These are phyloP conservation scores for Stenchaetothrips biformis DNA, from an alignment of 2,888 invertebrate species.

Conservation along the genomic window DNA sequence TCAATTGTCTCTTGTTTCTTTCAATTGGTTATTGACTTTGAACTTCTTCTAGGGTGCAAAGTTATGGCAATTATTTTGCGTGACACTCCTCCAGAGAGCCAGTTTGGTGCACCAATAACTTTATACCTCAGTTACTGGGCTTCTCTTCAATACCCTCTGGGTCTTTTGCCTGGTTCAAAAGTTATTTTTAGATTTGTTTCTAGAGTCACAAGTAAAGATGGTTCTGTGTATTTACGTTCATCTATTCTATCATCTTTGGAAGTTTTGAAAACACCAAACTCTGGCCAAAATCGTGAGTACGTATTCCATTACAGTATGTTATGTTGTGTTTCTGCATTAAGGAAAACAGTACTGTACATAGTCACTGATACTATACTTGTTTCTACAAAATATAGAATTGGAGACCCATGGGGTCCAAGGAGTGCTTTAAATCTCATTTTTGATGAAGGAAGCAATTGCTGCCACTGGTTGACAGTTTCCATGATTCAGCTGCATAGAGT, in stretches of 20 bases:
- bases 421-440: neutral
- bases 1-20: neutral
- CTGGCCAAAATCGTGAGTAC: too few relatives aligned
- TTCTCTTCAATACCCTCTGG: neutral
- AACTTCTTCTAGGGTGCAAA: neutral
- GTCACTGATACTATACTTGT: too few relatives aligned
- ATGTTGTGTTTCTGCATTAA: too few relatives aligned
- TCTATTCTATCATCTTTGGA: neutral
- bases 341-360: too few relatives aligned
- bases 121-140: neutral
- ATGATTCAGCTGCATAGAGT: neutral
- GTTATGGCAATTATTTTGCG: neutral
- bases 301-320: too few relatives aligned
- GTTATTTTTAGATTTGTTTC: neutral
- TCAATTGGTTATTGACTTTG: neutral
- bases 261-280: too few relatives aligned
- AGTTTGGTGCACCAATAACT: neutral
- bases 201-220: neutral
- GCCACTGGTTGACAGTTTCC: neutral
- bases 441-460: neutral
- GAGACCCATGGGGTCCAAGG: neutral
- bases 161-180: neutral
- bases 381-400: too few relatives aligned
- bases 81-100: neutral
- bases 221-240: neutral